Percentiles rank a stretch among this genome's conserved stretches.
These are phyloP conservation scores for Oeneis ivallda DNA, from an alignment of 2,888 invertebrate genomes.

Conservation along the genomic window DNA sequence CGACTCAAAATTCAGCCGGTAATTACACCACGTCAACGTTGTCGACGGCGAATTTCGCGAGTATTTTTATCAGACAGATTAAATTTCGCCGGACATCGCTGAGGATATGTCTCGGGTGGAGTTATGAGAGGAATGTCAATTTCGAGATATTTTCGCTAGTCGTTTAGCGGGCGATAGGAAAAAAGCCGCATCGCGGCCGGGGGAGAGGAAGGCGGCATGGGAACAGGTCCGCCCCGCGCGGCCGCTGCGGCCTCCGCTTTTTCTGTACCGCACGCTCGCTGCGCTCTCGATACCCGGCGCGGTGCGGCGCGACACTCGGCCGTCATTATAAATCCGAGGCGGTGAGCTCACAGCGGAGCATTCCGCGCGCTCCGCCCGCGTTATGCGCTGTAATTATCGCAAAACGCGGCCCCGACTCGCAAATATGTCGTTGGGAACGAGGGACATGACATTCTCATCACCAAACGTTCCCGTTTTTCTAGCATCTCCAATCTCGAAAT, in stretches of 20 bases:
- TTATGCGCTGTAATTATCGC: constrained; percentile 80
- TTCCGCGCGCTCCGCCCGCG: constrained; percentile 72
- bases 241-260: constrained; percentile 62
- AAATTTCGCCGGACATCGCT: constrained; percentile 64
- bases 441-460: constrained; percentile 82
- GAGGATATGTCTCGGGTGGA: constrained; percentile 73
- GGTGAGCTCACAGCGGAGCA: constrained; percentile 76
- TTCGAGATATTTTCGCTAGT: constrained; percentile 76
- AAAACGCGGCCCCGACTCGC: constrained; percentile 77
- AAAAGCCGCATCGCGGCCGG: constrained; percentile 58
- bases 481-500: constrained; percentile 58
- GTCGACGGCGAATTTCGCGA: constrained; percentile 62
- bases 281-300: constrained; percentile 61
- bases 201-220: constrained; percentile 52
- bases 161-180: constrained; percentile 62
- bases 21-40: constrained; percentile 68
- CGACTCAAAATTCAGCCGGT: constrained; percentile 65
- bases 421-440: constrained; percentile 80
- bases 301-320: constrained; percentile 68
- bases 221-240: constrained; percentile 67
- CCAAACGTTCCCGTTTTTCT: constrained; percentile 73
- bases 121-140: constrained; percentile 79
- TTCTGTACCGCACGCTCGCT: constrained; percentile 52
- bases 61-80: constrained; percentile 66
- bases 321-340: constrained; percentile 78